Evolutionary conservation across 2,797 vertebrate species (phyloP).

Genomic region (Scolopax bukidnonensis): DNA sequence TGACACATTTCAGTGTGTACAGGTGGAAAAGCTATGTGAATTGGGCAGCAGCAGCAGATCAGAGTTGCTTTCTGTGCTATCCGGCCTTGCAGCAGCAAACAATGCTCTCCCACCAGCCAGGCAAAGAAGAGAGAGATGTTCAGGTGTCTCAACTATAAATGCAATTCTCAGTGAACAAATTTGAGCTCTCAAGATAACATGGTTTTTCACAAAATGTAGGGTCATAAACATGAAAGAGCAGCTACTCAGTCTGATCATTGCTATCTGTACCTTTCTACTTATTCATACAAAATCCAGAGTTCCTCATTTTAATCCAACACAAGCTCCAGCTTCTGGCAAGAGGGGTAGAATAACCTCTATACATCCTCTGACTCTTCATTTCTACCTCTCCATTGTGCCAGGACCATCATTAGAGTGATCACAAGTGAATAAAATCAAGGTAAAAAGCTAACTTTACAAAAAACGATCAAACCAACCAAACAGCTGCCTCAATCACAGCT

Average conservation of each 20-base stretch:
- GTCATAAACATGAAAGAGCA: neutral
- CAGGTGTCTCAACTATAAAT: neutral
- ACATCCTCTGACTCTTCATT: neutral
- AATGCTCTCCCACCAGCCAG: neutral
- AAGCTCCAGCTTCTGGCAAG: neutral
- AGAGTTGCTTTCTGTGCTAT: neutral
- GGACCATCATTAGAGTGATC: neutral
- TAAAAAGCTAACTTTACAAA: neutral
- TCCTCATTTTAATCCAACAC: neutral
- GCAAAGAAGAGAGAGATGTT: neutral
- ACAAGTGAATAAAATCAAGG: neutral
- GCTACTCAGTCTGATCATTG: neutral
- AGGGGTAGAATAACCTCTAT: neutral
- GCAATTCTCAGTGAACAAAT: neutral
- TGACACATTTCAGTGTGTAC: neutral
- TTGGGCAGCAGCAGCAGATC: neutral
- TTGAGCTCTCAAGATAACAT: neutral
- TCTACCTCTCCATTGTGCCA: neutral
- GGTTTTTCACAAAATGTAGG: neutral
- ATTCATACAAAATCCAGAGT: neutral
- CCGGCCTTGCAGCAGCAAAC: neutral
- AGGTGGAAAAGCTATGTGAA: neutral
- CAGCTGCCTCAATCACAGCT: neutral
- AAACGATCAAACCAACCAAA: no score
- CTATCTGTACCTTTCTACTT: neutral